Percentiles rank a stretch among this genome's conserved stretches.
Conservation (phyloP, 2,888 invertebrate species). For the Papilio elwesi region DNA sequence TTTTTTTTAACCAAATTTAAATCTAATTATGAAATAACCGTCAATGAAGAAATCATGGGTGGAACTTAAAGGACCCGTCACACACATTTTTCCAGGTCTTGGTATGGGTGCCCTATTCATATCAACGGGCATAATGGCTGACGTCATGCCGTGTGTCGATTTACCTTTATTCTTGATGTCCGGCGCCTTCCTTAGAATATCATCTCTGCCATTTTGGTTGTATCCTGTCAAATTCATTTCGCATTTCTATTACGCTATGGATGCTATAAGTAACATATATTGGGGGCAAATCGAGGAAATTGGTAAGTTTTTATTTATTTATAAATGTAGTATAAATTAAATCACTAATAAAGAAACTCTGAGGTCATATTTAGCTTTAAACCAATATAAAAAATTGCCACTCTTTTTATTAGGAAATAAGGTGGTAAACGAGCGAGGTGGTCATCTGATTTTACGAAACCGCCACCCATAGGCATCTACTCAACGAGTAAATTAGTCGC, state of each 20-base stretch:
- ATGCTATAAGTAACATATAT: slow-evolving; percentile 79
- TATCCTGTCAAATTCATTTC: slow-evolving; percentile 76
- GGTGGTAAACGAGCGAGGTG: no score
- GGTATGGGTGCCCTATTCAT: slow-evolving; percentile 78
- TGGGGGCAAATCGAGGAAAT: slow-evolving; percentile 78
- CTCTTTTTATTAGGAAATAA: no score
- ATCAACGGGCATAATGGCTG: slow-evolving; percentile 69
- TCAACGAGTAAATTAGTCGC: no score
- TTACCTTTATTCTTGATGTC: slow-evolving; percentile 76
- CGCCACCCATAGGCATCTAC: no score
- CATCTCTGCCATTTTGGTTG: slow-evolving; percentile 72
- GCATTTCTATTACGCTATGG: slow-evolving; percentile 81
- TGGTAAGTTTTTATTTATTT: slow-evolving; percentile 59
- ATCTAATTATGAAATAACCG: no score
- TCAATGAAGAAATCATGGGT: no score
- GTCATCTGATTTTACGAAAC: no score
- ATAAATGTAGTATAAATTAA: background rate
- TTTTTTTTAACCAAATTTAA: no score
- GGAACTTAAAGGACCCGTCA: background rate
- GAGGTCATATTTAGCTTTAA: no score
- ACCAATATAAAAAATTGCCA: no score
- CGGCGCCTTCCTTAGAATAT: slow-evolving; percentile 74
- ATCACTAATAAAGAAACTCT: background rate
- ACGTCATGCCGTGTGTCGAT: slow-evolving; percentile 79
- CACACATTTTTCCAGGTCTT: slow-evolving; percentile 60